Percentiles rank a stretch among this genome's conserved stretches.
phyloP scores from a whole-genome alignment of 2,113 vertebrate genomes.

The Malurus cyaneus region DNA sequence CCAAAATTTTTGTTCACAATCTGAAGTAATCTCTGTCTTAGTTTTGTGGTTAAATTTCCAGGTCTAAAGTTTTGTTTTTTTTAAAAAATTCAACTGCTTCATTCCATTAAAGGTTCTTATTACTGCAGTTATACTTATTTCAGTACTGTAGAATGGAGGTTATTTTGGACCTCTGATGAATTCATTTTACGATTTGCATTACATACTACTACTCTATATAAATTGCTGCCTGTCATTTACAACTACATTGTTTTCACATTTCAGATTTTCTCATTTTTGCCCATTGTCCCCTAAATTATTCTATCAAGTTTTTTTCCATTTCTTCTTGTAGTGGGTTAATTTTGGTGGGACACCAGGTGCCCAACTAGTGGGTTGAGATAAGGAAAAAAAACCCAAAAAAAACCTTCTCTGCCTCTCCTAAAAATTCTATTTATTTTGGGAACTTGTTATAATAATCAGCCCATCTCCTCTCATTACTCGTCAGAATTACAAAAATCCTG shows the following conservation, averaged over 20 bases:
- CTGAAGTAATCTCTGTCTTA: not conserved
- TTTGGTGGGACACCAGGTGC: accelerated
- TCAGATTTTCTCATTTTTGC: not conserved
- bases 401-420: not conserved
- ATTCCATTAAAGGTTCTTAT: not conserved
- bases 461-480: not conserved
- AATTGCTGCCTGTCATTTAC: not conserved
- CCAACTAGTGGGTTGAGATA: not conserved
- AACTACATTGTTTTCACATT: not conserved
- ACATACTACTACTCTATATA: not conserved
- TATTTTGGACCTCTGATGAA: not conserved
- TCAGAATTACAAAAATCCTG: not conserved
- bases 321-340: not conserved
- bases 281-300: not conserved
- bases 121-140: not conserved
- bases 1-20: not conserved
- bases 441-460: not conserved
- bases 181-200: not conserved
- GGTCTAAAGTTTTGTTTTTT: not conserved
- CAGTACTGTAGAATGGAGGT: not conserved
- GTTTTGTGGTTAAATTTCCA: not conserved
- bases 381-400: not conserved
- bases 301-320: not conserved
- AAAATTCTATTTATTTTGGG: not conserved
- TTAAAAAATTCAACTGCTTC: not conserved